Percentiles rank a stretch among this genome's conserved stretches.
Evolutionary conservation across 1,140 invertebrate genomes (phyloP).

Genomic region (Chironomus tepperi): DNA sequence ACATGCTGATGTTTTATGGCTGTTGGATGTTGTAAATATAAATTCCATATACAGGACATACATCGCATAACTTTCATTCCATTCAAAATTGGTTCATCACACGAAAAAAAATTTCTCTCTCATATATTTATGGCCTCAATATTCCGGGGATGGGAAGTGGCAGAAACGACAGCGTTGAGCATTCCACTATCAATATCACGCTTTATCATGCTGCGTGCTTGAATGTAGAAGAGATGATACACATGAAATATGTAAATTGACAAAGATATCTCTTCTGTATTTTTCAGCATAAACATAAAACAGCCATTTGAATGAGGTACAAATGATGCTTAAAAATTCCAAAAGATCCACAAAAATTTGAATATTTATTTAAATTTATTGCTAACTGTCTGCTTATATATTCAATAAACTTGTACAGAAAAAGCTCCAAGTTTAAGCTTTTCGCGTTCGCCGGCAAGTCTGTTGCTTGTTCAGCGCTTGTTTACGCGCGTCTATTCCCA

Average conservation of each 20-base stretch:
- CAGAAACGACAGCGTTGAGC: background rate
- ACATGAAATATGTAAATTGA: background rate
- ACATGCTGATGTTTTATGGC: background rate
- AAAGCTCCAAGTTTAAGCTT: background rate
- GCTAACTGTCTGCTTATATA: background rate
- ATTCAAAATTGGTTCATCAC: too few relatives aligned
- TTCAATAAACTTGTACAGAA: background rate
- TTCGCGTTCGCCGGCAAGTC: background rate
- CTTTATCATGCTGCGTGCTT: background rate
- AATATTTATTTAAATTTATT: slow-evolving; percentile 7
- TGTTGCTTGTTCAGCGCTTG: background rate
- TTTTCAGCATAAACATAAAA: background rate
- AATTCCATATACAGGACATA: too few relatives aligned
- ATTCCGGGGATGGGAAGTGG: background rate
- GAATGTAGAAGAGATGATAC: background rate
- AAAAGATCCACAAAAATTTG: background rate
- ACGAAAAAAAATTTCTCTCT: background rate
- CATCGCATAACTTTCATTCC: too few relatives aligned
- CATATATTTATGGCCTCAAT: background rate
- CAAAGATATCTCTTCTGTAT: background rate
- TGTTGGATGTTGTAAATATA: too few relatives aligned
- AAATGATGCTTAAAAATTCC: too few relatives aligned
- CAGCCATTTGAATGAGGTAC: too few relatives aligned
- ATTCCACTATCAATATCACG: background rate
- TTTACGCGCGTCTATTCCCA: background rate